phyloP scores from a whole-genome alignment of 1,140 invertebrate species.

The Carposina sasakii region DNA sequence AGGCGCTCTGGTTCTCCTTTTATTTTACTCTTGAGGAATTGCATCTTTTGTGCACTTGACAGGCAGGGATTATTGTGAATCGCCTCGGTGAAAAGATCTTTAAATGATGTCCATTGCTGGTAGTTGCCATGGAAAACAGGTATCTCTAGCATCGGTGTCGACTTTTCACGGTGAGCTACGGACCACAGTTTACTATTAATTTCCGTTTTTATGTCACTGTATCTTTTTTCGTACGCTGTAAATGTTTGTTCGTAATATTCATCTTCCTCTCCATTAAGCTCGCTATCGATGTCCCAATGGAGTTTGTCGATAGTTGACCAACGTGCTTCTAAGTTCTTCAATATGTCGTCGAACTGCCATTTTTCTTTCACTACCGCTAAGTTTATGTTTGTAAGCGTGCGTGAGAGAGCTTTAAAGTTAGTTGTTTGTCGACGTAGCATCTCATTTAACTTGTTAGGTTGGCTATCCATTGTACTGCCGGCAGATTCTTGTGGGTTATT shows the following conservation, averaged over 20 bases:
- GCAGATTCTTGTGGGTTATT: too few relatives aligned
- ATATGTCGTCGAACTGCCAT: not conserved
- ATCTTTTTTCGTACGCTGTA: not conserved
- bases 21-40: not conserved
- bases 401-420: not conserved
- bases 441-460: too few relatives aligned
- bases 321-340: not conserved
- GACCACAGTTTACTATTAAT: constrained; percentile 2
- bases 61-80: constrained; percentile 1
- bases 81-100: constrained; percentile 1
- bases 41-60: constrained; percentile 1
- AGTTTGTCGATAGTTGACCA: not conserved
- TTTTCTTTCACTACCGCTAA: not conserved
- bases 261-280: not conserved
- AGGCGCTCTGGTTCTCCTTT: constrained; percentile 2
- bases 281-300: not conserved
- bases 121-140: not conserved
- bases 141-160: not conserved
- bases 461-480: too few relatives aligned
- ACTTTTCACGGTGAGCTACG: not conserved
- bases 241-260: not conserved
- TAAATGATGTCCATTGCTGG: not conserved
- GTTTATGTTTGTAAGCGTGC: not conserved
- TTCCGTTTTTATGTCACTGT: not conserved
- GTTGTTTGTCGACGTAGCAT: too few relatives aligned